Conservation (phyloP, 2,888 invertebrate species). For the Zonitis immaculata region DNA sequence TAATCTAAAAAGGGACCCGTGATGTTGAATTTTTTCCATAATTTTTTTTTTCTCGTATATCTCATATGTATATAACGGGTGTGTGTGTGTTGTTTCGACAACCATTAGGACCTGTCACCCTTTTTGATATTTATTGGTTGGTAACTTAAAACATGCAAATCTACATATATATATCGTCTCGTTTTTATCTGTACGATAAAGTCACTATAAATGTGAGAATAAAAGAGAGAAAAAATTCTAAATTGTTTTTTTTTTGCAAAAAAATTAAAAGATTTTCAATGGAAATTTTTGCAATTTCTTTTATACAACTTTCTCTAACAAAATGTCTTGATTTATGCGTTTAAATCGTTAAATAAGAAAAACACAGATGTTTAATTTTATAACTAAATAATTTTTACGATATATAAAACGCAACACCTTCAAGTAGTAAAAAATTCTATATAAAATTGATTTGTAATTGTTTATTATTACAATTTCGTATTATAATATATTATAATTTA, state of each 20-base stretch:
- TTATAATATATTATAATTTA: background rate
- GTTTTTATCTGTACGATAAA: background rate
- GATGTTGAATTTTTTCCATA: too few relatives aligned
- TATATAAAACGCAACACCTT: conserved; percentile 10
- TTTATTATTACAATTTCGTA: background rate
- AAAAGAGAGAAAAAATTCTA: background rate
- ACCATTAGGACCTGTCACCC: conserved; percentile 18
- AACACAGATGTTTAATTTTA: background rate
- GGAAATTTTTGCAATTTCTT: background rate
- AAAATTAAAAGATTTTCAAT: too few relatives aligned
- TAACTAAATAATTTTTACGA: background rate
- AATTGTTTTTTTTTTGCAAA: too few relatives aligned
- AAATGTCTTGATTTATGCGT: background rate
- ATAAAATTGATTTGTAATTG: conserved; percentile 21
- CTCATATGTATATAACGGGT: background rate
- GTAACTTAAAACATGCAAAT: conserved; percentile 15
- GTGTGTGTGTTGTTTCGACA: background rate
- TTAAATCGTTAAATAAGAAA: background rate
- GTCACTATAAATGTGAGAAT: background rate
- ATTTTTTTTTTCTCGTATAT: background rate
- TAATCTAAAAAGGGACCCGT: background rate
- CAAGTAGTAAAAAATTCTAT: conserved; percentile 13
- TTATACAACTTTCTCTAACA: background rate
- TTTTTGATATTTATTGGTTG: conserved; percentile 12
- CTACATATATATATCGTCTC: conserved; percentile 5